phyloP scores from a whole-genome alignment of 2,797 vertebrate species.

The Remorina albescens region DNA sequence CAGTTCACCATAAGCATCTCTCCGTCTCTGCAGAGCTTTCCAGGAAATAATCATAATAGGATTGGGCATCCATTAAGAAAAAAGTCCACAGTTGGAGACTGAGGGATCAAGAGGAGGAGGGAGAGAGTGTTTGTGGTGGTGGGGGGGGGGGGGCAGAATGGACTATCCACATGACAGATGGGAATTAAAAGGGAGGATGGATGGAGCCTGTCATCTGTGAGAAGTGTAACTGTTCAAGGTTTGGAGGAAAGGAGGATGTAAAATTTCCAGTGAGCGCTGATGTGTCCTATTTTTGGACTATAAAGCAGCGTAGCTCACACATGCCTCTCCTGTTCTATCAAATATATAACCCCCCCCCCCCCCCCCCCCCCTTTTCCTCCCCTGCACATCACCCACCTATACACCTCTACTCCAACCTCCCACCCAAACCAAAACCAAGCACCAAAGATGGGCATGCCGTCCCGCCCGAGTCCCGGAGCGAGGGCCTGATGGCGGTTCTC shows the following conservation, averaged over 20 bases:
- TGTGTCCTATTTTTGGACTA: conserved; percentile 52
- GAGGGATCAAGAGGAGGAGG: conserved; percentile 37
- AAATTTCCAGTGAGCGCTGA: conserved; percentile 11
- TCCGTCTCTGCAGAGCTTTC: conserved; percentile 65
- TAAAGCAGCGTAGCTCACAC: conserved; percentile 46
- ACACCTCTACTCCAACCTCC: conserved; percentile 71
- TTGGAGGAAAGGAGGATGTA: conserved; percentile 16
- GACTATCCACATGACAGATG: conserved; percentile 54
- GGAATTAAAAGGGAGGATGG: conserved; percentile 34
- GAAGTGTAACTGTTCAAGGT: neutral
- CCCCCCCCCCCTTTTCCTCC: no score
- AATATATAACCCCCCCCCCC: conserved; percentile 43
- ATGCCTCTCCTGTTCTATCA: conserved; percentile 47
- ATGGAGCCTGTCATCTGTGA: conserved; percentile 6
- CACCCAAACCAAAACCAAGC: no score
- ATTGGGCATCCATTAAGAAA: conserved; percentile 68
- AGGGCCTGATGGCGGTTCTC: conserved; percentile 70
- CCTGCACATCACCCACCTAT: conserved; percentile 46
- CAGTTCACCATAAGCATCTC: conserved; percentile 25
- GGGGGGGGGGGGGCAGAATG: conserved; percentile 40
- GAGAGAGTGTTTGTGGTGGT: no score
- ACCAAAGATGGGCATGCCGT: conserved; percentile 74
- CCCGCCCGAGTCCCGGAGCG: conserved; percentile 64
- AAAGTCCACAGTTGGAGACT: conserved; percentile 60
- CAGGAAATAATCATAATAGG: conserved; percentile 71